Evolutionary conservation across 2,113 vertebrate genomes (phyloP), one percentile per base, ranked within the genome.

Genomic region (Uropsilus gracilis): DNA sequence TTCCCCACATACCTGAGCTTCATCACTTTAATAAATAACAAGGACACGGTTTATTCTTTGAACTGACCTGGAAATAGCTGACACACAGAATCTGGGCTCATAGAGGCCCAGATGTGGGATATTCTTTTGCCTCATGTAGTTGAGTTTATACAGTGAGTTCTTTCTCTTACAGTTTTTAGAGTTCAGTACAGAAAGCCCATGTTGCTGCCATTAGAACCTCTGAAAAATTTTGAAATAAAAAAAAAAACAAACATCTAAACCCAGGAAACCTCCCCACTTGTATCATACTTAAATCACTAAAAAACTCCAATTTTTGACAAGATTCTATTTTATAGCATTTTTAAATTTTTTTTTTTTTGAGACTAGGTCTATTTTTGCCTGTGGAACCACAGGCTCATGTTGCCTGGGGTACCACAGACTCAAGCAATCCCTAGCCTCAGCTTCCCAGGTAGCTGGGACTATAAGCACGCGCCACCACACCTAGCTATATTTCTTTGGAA

Each of bases 151-250:
- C 44, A 83, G 28, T 5, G 17, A 57, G 37, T 64, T 63, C 48
- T 50, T 50, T 69, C 66, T 92, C 30, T 76, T 87, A 6, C 32
- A 22, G 82, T 61, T 94, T 94, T 55, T 37, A 90, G 85, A 80
- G 44, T 53, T 83, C 24, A 22, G 17, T 69, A 48, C 4, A 63
- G 59, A 48, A 55, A 94, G 69, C 73, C 80, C 76, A 28, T 90
- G 30, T 84, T 85, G 30, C 72, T 53, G 26, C 14, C 72, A 89
- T 85, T 83, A 86, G 34, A 66, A 86, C 48, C n/a, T 90, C 26
- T 87, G 20, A 68, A 46, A 61, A 66, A 94, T 42, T 34, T 37
- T 90, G 72, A 69, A 10, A 13, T 73, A 75, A 6, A 7, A 8
- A 90, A 84, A 16, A 24, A 63, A 11, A 39, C n/a, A 93, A 10